Percentiles rank a stretch among this genome's conserved stretches.
Conservation (phyloP, 1,140 invertebrate genomes). For the Drosophila persimilis region DNA sequence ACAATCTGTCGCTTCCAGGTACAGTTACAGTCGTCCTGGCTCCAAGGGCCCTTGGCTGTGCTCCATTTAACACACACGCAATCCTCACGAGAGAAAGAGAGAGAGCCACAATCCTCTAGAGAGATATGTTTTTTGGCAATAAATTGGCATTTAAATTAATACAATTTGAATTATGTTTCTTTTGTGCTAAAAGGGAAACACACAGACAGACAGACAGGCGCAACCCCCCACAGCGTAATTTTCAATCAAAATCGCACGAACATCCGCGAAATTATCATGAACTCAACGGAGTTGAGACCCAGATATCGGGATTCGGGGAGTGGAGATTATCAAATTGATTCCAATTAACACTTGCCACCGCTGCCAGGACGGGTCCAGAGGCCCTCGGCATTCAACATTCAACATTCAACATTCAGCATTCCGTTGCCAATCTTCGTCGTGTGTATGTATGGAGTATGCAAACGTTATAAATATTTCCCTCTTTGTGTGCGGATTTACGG, state of each 20-base stretch:
- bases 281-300: slow-evolving; percentile 62
- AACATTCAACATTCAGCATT: slow-evolving; percentile 22
- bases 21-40: slow-evolving; percentile 39
- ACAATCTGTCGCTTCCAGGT: slow-evolving; percentile 67
- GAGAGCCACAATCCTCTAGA: slow-evolving; percentile 1
- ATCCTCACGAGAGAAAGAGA: slow-evolving; percentile 7
- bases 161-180: slow-evolving; percentile 81
- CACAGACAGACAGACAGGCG: slow-evolving; percentile 5
- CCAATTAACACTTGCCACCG: slow-evolving; percentile 83
- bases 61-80: slow-evolving; percentile 53
- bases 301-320: slow-evolving; percentile 26
- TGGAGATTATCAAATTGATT: slow-evolving; percentile 83
- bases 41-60: slow-evolving; percentile 14
- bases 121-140: slow-evolving; percentile 64
- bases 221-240: slow-evolving; percentile 80
- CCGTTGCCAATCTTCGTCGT: slow-evolving; percentile 36
- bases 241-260: slow-evolving; percentile 80
- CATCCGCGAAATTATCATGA: slow-evolving; percentile 81
- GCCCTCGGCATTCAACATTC: slow-evolving; percentile 14
- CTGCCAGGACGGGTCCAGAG: slow-evolving; percentile 46
- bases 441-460: slow-evolving; percentile 51
- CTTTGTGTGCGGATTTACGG: slow-evolving; percentile 56
- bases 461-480: slow-evolving; percentile 78
- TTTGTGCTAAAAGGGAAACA: slow-evolving; percentile 43
- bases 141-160: slow-evolving; percentile 83